These are phyloP conservation scores for Leptinotarsa undecemlineata DNA, from an alignment of 1,140 invertebrate species.

Conservation along the genomic window DNA sequence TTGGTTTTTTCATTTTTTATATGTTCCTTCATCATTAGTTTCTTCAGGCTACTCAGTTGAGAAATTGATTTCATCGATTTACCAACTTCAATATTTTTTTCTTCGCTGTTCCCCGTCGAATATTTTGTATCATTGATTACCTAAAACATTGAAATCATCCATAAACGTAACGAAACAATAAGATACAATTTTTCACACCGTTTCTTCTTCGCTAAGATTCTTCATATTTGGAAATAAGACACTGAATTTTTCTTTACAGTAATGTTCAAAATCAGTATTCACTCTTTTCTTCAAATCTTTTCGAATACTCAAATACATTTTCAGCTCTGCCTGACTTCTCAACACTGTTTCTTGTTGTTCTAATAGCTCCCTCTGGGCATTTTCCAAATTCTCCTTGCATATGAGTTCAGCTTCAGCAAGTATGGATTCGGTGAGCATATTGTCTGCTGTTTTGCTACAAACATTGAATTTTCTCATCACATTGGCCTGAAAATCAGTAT, in stretches of 20 bases:
- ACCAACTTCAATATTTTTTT: background rate
- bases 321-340: conserved; percentile 41
- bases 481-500: conserved; percentile 28
- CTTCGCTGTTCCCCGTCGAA: background rate
- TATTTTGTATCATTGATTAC: background rate
- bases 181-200: background rate
- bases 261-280: conserved; percentile 40
- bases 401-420: conserved; percentile 29
- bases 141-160: background rate
- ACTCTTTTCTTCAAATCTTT: conserved; percentile 34
- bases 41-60: conserved; percentile 6
- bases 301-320: conserved; percentile 33
- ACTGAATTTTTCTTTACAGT: conserved; percentile 40
- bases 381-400: conserved; percentile 33
- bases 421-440: conserved; percentile 11
- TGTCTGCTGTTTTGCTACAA: conserved; percentile 27
- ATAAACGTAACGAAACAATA: too few species aligned
- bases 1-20: background rate
- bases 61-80: background rate
- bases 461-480: conserved; percentile 35
- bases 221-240: conserved; percentile 28
- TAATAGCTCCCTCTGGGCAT: conserved; percentile 25
- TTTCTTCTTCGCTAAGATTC: conserved; percentile 1
- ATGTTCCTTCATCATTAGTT: conserved; percentile 16
- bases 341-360: conserved; percentile 46